Evolutionary conservation across 1,140 invertebrate species (phyloP), one percentile per base, ranked within the genome.

Genomic region (Aphelenchoides fujianensis): DNA sequence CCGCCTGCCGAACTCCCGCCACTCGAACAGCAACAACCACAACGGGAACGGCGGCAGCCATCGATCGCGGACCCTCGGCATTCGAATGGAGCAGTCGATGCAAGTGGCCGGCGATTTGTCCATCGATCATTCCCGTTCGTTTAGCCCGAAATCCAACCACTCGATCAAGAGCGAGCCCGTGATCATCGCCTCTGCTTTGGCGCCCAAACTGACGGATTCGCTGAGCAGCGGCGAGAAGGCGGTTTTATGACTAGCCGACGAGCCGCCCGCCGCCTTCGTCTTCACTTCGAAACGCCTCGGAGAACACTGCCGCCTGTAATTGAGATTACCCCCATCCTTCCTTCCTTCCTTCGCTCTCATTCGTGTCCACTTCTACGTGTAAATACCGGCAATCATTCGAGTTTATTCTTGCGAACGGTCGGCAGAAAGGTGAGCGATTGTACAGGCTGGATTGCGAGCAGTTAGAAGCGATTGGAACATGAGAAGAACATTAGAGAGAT

Each of bases 151-250:
- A 41, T 70, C 71, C 7, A 76, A 73, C 12, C 36, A 73, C 35
- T 73, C 71, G 3, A 68, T 75, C 9, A 76, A 73, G 34, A 69
- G 55, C 0, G 71, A 73, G 31, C 55, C 73, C 5, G 59, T 73
- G 23, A 30, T 73, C 32, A 66, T 66, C 32, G 63, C 63, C 32
- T 66, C 63, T 16, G 69, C 27, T 16, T 5, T 32, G 27, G 70
- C 54, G 34, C 68, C 70, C 16, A 62, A 73, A 59, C 53, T 72
- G n/a, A 53, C 70, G 31, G 70, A 72, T 53, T 72, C 70, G 32
- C 19, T 73, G 41, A 57, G n/a, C 32, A 55, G 70, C 31, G 69
- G 5, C n/a, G 53, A 72, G 2, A 73, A 48, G 23, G 32, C 54
- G 12, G 31, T 72, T n/a, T 34, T 54, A 27, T 72, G 63, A 66